Base-by-base conservation (phyloP, 2,888 invertebrate genomes). In the Leucozona laternaria region DNA sequence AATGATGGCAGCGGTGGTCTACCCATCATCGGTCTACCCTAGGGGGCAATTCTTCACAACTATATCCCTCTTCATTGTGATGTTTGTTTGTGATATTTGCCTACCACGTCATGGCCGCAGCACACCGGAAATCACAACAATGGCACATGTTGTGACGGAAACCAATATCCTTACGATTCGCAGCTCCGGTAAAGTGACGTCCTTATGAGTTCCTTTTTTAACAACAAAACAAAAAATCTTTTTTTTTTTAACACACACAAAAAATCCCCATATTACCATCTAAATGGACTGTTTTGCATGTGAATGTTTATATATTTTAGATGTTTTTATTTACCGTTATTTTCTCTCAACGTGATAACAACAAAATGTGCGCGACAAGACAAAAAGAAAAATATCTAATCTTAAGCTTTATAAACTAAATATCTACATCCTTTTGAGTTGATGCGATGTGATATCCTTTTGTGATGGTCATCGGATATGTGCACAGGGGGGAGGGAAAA, bases 141-240 rank as follows among this genome's bases (percentile, higher is more conserved):
- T 82, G 79, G 86, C 86, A 73, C 86, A 86, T 86, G 86, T 86
- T 60, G 86, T 86, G 62, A 86, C 86, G 64, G 86, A 86, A 86
- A 86, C 86, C 64, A 86, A 86, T 86, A 86, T 86, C 78, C 70
- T 82, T 25, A 50, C 82, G 78, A 86, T 86, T 77, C 86, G 86
- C 25, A 86, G 82, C 66, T 82, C 86, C 37, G 86, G 86, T 86
- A 86, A 86, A 81, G 20, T 68, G 37, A 68, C n/a, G 71, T 76
- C 57, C 60, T 76, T 70, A 3, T 28, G 0, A 70, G 31, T 50
- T 60, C 2, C n/a, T n/a, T 22, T 50, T 22, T 50, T 6, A 31
- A 11, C 17, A 48, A 15, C 6, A 15, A 25, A 28, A 22, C 6
- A 53, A 53, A 4, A 28, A 53, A 25, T 15, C 6, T 53, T n/a